Evolutionary conservation across 2,113 vertebrate genomes (phyloP).

Genomic region (Centropus unirufus): DNA sequence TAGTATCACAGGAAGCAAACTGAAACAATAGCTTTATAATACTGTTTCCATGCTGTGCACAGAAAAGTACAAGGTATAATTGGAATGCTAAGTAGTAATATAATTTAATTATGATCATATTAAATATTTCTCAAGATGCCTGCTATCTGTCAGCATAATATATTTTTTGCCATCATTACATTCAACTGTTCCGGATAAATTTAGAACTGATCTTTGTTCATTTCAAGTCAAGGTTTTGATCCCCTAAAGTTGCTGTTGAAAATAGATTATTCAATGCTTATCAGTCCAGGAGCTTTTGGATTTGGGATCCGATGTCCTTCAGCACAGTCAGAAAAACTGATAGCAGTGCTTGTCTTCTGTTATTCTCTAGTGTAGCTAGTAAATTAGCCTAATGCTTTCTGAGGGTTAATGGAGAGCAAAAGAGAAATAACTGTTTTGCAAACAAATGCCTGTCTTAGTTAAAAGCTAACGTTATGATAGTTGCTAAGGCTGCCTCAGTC

Average conservation of each 20-base stretch:
- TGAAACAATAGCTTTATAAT: slow-evolving; percentile 83
- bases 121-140: slow-evolving; percentile 70
- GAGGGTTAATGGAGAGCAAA: background rate
- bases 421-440: background rate
- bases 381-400: background rate
- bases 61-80: slow-evolving; percentile 67
- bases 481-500: background rate
- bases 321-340: background rate
- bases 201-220: slow-evolving; percentile 6
- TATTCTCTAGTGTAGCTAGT: background rate
- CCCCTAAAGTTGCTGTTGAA: background rate
- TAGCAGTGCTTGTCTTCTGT: background rate
- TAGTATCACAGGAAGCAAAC: slow-evolving; percentile 81
- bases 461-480: background rate
- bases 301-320: background rate
- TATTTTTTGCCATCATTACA: background rate
- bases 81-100: slow-evolving; percentile 65
- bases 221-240: slow-evolving; percentile 10
- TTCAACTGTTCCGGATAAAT: slow-evolving; percentile 19
- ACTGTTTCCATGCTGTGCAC: slow-evolving; percentile 74
- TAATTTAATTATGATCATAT: slow-evolving; percentile 40
- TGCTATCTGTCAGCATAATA: background rate
- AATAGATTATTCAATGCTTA: slow-evolving; percentile 19
- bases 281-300: background rate
- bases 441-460: background rate